Percentiles rank a stretch among this genome's conserved stretches.
Conservation (phyloP, 1,140 invertebrate species). For the Parasteatoda tepidariorum region DNA sequence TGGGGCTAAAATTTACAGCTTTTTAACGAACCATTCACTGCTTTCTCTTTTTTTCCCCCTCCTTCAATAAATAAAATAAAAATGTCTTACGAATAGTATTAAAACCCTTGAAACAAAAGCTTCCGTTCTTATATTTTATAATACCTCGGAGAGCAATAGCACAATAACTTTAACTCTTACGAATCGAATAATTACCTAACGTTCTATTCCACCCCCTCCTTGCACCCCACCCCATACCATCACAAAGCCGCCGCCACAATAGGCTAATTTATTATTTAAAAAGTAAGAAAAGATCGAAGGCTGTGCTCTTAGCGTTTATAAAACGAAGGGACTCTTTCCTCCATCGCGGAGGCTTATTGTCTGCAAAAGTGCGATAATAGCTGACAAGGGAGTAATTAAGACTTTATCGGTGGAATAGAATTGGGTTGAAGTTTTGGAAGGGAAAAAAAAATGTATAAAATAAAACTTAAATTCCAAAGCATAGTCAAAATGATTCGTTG, state of each 20-base stretch:
- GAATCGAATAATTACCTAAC: constrained; percentile 54
- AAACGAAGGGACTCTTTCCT: not conserved
- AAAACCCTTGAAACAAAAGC: constrained; percentile 25
- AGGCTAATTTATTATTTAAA: constrained; percentile 59
- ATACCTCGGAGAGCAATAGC: constrained; percentile 40
- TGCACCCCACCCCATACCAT: not conserved
- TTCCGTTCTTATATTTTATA: constrained; percentile 9
- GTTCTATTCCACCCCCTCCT: not conserved
- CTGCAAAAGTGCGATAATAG: constrained; percentile 42
- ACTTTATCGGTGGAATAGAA: constrained; percentile 42
- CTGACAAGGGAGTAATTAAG: constrained; percentile 49
- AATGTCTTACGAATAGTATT: constrained; percentile 1
- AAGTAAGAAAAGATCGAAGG: constrained; percentile 2
- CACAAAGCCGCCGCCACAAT: constrained; percentile 36
- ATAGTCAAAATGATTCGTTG: constrained; percentile 12
- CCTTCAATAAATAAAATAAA: constrained; percentile 25
- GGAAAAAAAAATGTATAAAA: not conserved
- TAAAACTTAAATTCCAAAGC: not conserved
- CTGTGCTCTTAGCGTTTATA: too few relatives aligned
- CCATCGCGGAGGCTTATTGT: not conserved
- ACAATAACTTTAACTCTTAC: constrained; percentile 50
- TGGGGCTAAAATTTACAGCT: constrained; percentile 31
- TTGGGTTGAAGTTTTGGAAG: not conserved
- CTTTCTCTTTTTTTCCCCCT: not conserved
- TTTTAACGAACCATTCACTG: constrained; percentile 58